Evolutionary conservation across 2,113 vertebrate species (phyloP).

Genomic region (Dipodomys merriami): DNA sequence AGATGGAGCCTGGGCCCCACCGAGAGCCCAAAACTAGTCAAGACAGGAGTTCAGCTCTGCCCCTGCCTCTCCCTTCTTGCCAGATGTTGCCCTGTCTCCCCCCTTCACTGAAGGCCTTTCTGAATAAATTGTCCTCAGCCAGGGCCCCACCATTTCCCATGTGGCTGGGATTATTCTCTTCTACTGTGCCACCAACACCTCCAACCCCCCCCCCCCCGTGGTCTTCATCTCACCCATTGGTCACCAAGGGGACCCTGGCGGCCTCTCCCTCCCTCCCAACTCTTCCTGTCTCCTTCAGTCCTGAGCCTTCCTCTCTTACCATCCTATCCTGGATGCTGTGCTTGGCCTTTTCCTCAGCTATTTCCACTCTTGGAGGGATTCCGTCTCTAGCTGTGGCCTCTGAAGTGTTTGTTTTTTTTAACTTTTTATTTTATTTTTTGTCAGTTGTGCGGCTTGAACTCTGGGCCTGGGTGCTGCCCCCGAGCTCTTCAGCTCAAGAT

Average conservation of each 20-base stretch:
- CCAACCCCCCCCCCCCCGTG: accelerated
- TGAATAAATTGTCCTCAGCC: background rate
- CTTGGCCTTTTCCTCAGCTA: background rate
- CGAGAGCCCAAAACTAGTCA: too few relatives aligned
- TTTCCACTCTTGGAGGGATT: accelerated
- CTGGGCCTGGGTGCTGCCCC: too few relatives aligned
- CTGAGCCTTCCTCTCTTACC: background rate
- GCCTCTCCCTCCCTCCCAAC: background rate
- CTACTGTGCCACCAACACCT: background rate
- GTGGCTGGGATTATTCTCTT: background rate
- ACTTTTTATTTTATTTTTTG: too few relatives aligned
- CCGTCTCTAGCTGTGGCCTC: background rate
- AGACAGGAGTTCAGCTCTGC: background rate
- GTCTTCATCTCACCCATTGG: background rate
- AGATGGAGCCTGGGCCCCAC: background rate
- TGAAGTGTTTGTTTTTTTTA: background rate
- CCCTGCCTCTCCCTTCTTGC: background rate
- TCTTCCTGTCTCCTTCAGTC: background rate
- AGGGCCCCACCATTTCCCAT: background rate
- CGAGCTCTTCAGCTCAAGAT: too few relatives aligned
- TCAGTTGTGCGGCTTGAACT: too few relatives aligned
- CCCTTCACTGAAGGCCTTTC: background rate
- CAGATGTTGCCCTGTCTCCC: background rate
- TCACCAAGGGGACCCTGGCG: too few relatives aligned
- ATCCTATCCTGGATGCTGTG: background rate